Base-by-base conservation (phyloP, 2,113 vertebrate genomes). In the Pomatostomus ruficeps region DNA sequence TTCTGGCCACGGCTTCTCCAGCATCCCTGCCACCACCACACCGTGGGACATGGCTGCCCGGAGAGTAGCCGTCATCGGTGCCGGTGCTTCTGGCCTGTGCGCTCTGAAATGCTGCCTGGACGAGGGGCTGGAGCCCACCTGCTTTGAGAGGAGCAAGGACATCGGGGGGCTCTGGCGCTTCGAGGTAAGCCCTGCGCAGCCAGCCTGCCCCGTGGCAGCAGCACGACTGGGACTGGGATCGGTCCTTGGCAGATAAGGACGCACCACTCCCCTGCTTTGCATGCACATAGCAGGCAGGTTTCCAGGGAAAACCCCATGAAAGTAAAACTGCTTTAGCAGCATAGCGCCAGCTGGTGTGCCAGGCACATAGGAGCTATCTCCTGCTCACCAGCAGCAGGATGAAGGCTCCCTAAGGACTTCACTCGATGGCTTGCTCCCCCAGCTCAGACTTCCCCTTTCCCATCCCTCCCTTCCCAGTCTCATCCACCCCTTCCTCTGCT, bases 61-160 rank as follows among this genome's bases (percentile, higher is more conserved):
- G 25, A 46, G 3, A 84, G 77, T 95, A 8, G 96, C 93, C 19
- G 9, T 96, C 65, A 78, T 94, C 0, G 95, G 93, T 9, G 96
- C 91, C 0, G 87, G 91, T 13, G 91, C 55, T 48, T 95, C 93
- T 22, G 96, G 95, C 43, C 62, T 96, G 38, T 95, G 93, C 0
- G 84, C 95, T 36, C 73, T 92, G 73, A 96, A 96, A 77, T 94
- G 95, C 87, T 96, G 96, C 80, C 91, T 96, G 96, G 96, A 96
- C 19, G 96, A 96, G 35, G 95, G 91, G 23, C 51, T 96, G 84
- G 68, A 49, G 28, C 87, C 96, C 70, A 91, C 59, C 68, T 96
- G 96, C 87, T 96, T 95, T 1, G 96, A 96, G 93, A 76, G 26
- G 67, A 96, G 86, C 3, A 7, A 85, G 29, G 95, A 96, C 73